These are phyloP conservation scores for Malurus cyaneus DNA, from an alignment of 2,113 vertebrate genomes.

Conservation along the genomic window DNA sequence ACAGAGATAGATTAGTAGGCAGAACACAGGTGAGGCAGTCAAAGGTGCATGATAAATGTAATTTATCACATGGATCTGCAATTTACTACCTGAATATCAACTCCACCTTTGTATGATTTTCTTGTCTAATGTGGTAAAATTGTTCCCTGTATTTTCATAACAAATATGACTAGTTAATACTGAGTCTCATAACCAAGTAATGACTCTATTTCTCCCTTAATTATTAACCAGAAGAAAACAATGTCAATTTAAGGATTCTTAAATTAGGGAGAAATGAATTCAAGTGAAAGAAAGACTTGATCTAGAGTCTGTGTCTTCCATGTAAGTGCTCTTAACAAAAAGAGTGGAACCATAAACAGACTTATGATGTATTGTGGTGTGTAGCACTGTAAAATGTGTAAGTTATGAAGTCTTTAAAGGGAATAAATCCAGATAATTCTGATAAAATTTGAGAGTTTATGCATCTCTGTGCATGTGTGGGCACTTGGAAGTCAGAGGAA, in stretches of 20 bases:
- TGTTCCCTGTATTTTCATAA: not conserved
- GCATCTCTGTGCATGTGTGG: rapidly evolving
- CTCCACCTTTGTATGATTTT: not conserved
- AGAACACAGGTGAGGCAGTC: constrained; percentile 36
- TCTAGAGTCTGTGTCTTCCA: not conserved
- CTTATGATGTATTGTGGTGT: not conserved
- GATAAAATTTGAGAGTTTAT: not conserved
- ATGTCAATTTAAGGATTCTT: not conserved
- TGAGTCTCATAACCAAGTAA: not conserved
- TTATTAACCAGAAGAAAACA: not conserved
- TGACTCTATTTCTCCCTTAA: not conserved
- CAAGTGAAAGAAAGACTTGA: not conserved
- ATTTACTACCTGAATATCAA: constrained; percentile 22
- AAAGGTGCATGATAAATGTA: constrained; percentile 54
- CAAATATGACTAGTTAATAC: not conserved
- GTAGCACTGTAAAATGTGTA: not conserved
- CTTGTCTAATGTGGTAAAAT: not conserved
- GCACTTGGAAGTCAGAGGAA: not conserved
- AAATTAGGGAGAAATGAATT: not conserved
- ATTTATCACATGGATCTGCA: constrained; percentile 51
- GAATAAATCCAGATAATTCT: not conserved
- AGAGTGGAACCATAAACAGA: not conserved
- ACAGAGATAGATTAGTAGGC: constrained; percentile 44
- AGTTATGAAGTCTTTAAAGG: not conserved
- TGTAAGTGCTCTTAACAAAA: not conserved